phyloP scores from a whole-genome alignment of 2,888 invertebrate genomes.

The Leptinotarsa peninsularis region DNA sequence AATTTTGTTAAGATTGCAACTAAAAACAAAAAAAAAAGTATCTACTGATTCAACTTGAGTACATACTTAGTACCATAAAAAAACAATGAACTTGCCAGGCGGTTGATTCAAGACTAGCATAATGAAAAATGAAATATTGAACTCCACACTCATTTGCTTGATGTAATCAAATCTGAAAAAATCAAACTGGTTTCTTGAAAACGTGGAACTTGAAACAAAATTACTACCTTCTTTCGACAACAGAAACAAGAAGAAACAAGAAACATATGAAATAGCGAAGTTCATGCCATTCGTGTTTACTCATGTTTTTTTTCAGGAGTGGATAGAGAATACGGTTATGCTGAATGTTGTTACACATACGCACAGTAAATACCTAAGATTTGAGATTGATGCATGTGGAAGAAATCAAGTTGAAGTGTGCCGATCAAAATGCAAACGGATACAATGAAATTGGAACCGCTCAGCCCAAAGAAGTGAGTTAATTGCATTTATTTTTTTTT shows the following conservation, averaged over 20 bases:
- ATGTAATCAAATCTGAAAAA: too few species aligned
- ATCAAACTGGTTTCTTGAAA: background rate
- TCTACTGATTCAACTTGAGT: too few species aligned
- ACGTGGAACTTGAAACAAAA: background rate
- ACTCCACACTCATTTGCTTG: too few species aligned
- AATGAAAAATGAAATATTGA: too few species aligned
- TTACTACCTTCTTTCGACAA: background rate
- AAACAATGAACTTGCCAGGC: too few species aligned
- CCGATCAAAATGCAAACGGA: conserved; percentile 39
- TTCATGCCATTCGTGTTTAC: background rate
- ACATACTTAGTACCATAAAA: too few species aligned
- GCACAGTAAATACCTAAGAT: conserved; percentile 7
- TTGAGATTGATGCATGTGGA: conserved; percentile 11
- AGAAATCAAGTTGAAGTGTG: conserved; percentile 12
- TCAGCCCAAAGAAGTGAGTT: conserved; percentile 49
- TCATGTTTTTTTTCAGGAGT: conserved; percentile 19
- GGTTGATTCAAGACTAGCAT: too few species aligned
- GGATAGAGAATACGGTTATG: conserved; percentile 28
- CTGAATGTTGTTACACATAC: conserved; percentile 29
- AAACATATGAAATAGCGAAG: background rate
- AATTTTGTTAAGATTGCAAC: too few species aligned
- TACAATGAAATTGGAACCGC: conserved; percentile 48
- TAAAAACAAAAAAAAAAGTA: too few species aligned
- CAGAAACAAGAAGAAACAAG: background rate
- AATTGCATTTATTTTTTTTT: background rate